Evolutionary conservation across 1,140 invertebrate species (phyloP), one percentile per base, ranked within the genome.

Genomic region (Samia ricini): DNA sequence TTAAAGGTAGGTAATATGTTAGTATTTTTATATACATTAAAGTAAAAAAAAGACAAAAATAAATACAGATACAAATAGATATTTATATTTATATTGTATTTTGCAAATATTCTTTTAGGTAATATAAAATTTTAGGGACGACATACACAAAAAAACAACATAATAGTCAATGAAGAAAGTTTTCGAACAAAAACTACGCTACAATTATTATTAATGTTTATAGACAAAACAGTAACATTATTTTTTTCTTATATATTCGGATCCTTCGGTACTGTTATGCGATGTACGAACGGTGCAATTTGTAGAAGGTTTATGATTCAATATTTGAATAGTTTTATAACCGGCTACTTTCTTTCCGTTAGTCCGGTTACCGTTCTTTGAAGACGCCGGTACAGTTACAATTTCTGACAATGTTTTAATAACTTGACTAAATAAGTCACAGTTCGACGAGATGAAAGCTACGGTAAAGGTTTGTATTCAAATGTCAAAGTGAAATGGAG

Each of bases 341-440:
- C 80, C 70, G 54, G 74, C 81, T 87, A 85, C 80, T 85, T 85
- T 88, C 85, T 85, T 85, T 77, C 85, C 79, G 81, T 84, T 83
- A 84, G 65, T 63, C 71, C 60, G 81, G 65, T 82, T 84, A 74
- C 68, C 69, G 61, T 64, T 56, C 67, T 81, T 77, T 78, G 70
- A 74, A 78, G 63, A 54, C 61, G 66, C 81, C 81, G 85, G 72
- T 77, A 71, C 67, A 75, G 71, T 76, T 78, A 63, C 81, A 64
- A 68, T 69, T 76, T 77, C 50, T 66, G 66, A 69, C 21, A 50
- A 61, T 65, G 55, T 70, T 60, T n/a, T 66, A 61, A 48, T 20
- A 55, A 63, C 26, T 20, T 52, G 7, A 52, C 19, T 15, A 52
- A 52, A 52, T 23, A 22, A 52, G 51, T 8, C 20, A 23, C 22